A percentile compares a stretch with the other conserved stretches of the same genome.
phyloP scores from a whole-genome alignment of 2,797 vertebrate species.

The Typhlichthys eigenmanni region DNA sequence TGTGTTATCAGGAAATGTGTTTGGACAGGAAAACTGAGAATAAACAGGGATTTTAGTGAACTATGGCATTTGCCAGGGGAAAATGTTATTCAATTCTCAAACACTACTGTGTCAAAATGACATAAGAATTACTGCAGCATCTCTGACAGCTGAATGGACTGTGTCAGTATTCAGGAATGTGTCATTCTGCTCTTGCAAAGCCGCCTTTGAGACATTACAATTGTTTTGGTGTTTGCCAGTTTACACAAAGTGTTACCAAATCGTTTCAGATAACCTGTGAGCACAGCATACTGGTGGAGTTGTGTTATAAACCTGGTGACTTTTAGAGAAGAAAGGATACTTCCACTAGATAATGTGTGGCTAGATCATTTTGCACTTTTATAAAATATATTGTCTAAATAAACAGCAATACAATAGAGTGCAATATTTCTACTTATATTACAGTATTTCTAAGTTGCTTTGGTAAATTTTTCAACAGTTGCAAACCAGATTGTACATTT shows the following conservation, averaged over 20 bases:
- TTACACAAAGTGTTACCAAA: conserved; percentile 10
- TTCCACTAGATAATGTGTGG: background rate
- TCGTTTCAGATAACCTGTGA: conserved; percentile 31
- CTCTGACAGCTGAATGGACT: background rate
- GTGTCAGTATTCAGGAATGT: conserved; percentile 4
- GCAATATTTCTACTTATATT: no score
- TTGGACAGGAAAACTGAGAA: no score
- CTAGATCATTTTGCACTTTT: background rate
- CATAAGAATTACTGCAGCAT: background rate
- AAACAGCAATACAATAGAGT: no score
- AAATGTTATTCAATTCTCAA: background rate
- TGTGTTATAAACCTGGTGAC: conserved; percentile 33
- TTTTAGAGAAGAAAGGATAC: conserved; percentile 1
- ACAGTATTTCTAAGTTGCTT: no score
- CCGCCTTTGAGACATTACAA: background rate
- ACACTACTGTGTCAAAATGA: conserved; percentile 12
- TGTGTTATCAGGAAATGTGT: no score
- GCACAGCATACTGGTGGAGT: conserved; percentile 18
- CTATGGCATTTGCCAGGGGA: background rate
- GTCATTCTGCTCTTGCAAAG: conserved; percentile 2
- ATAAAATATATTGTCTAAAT: background rate
- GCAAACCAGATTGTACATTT: no score
- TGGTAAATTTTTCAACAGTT: no score
- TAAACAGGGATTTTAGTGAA: conserved; percentile 6
- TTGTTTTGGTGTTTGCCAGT: conserved; percentile 1